A percentile compares a stretch with the other conserved stretches of the same genome.
Conservation (phyloP, 2,113 vertebrate genomes). For the Amblyornis subalaris region DNA sequence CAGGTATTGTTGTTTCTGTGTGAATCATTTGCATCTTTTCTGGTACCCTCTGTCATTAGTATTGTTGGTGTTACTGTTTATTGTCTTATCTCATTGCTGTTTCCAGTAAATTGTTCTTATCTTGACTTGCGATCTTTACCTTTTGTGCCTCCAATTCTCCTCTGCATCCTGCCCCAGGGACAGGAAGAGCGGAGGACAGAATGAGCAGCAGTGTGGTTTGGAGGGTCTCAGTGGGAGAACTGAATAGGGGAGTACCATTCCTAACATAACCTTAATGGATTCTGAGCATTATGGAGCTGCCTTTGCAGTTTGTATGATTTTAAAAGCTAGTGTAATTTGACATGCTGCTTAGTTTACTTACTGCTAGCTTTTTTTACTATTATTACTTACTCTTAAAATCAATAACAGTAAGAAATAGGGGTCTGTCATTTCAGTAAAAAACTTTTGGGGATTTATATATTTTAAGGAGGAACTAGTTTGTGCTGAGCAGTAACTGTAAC, state of each 20-base stretch:
- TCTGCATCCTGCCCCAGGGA: rapidly evolving
- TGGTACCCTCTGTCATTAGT: background rate
- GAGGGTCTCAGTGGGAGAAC: background rate
- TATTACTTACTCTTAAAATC: background rate
- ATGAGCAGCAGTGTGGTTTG: background rate
- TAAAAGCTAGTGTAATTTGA: background rate
- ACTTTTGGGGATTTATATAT: background rate
- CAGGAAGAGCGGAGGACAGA: background rate
- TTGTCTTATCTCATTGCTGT: background rate
- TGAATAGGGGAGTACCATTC: too few relatives aligned
- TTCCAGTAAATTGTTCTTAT: background rate
- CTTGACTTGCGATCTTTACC: rapidly evolving
- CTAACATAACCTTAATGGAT: background rate
- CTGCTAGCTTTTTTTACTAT: background rate
- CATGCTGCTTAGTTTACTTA: background rate
- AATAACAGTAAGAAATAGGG: background rate
- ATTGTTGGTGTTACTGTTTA: background rate
- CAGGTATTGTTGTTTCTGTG: background rate
- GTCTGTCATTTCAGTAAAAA: background rate
- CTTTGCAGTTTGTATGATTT: background rate
- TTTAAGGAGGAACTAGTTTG: background rate
- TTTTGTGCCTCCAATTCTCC: background rate
- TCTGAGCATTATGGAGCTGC: background rate
- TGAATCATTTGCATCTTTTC: background rate
- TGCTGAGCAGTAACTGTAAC: background rate